phyloP scores from a whole-genome alignment of 1,140 invertebrate species.

The Trichonephila inaurata region DNA sequence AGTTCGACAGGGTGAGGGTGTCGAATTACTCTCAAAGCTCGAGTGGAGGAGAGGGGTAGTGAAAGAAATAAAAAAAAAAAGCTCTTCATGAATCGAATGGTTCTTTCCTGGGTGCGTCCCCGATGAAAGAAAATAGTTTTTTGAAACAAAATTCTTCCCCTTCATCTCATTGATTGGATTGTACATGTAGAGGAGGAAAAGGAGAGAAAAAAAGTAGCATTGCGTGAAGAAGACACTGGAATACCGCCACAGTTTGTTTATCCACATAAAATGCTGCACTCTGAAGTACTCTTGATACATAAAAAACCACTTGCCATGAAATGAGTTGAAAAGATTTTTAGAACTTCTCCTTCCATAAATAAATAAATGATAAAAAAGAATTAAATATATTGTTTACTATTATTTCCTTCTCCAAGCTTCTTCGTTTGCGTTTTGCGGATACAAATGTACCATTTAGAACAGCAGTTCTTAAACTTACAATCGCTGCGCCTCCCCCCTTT shows the following conservation, averaged over 20 bases:
- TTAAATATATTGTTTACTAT: no score
- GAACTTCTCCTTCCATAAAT: no score
- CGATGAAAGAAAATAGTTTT: background rate
- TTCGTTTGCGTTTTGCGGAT: no score
- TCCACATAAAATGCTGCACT: background rate
- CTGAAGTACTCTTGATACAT: background rate
- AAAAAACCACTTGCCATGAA: background rate
- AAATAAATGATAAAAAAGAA: no score
- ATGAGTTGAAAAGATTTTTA: no score
- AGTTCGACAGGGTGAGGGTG: background rate
- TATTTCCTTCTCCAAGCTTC: no score
- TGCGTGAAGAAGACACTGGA: background rate
- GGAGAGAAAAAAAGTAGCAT: background rate
- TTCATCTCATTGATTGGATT: background rate
- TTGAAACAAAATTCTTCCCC: background rate
- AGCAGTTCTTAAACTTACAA: no score
- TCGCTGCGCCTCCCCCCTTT: no score
- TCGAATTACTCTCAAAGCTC: background rate
- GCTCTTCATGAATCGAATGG: background rate
- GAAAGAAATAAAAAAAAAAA: background rate
- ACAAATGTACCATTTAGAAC: no score
- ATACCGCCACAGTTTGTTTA: background rate
- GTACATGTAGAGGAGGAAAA: background rate
- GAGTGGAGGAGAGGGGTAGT: no score
- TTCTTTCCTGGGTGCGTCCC: background rate